Conservation (phyloP, 2,888 invertebrate species). For the Listrodromus nycthemerus region DNA sequence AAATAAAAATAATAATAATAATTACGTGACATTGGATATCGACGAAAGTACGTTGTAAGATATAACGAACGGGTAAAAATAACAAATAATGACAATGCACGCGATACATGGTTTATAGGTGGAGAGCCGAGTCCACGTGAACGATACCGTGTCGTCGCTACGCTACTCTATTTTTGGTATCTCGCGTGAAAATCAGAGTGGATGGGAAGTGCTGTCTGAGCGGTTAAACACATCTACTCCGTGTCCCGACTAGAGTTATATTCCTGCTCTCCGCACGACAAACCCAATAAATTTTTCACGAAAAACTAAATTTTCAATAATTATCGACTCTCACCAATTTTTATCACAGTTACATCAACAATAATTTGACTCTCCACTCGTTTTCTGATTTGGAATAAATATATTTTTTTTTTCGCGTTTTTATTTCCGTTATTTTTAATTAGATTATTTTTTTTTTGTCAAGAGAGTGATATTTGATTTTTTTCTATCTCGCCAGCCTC, state of each 20-base stretch:
- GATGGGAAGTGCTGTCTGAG: constrained; percentile 30
- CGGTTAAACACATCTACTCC: constrained; percentile 28
- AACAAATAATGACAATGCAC: constrained; percentile 10
- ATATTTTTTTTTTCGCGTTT: no score
- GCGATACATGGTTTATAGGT: constrained; percentile 14
- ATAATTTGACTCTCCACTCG: no score
- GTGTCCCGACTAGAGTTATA: constrained; percentile 15
- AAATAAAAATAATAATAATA: constrained; percentile 15
- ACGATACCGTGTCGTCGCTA: constrained; percentile 33
- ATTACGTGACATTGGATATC: neutral
- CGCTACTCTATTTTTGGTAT: constrained; percentile 36
- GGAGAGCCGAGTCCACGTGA: constrained; percentile 35
- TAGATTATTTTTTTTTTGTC: no score
- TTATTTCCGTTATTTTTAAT: no score
- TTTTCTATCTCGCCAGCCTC: no score
- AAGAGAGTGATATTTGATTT: no score
- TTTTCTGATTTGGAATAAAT: no score
- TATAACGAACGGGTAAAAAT: neutral
- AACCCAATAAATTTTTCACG: no score
- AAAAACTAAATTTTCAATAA: no score
- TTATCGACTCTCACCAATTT: no score
- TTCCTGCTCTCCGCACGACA: neutral
- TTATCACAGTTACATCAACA: no score
- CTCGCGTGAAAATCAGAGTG: constrained; percentile 36
- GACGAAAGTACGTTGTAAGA: neutral